Evolutionary conservation across 2,113 vertebrate species (phyloP), one percentile per base, ranked within the genome.

Genomic region (Pelmatolapia mariae): DNA sequence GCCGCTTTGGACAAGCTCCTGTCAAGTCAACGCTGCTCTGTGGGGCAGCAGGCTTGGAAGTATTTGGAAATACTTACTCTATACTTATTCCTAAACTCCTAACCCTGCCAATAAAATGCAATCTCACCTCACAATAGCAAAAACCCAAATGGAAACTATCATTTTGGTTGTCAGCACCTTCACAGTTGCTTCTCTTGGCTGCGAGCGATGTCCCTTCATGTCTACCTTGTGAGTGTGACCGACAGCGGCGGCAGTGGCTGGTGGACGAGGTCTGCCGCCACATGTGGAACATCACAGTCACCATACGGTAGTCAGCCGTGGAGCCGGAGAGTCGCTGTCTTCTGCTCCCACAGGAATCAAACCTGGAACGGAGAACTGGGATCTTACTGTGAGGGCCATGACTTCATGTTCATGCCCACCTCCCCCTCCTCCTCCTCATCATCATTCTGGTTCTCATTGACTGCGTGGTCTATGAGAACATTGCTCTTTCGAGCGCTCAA

Each of bases 231-330:
- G n/a, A 91, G 89, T 8, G 80, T 80, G 83, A 81, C 84, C 33
- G 19, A 57, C 66, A 3, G 90, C 8, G 87, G 89, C 45, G 66
- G 90, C 71, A 31, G 80, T 50, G 68, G 87, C 86, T 53, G 83
- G 80, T 31, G 52, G 84, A 84, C 76, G 1, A 56, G 87, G 66
- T 2, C 80, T 50, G 84, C 63, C 31, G 86, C 93, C 93, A 90
- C 91, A 86, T 93, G 91, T 95, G 95, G 93, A 95, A 95, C 93
- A 95, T 95, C 93, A 94, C 88, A 45, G 94, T 95, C 95, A 95
- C 95, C 81, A 24, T 80, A 87, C 87, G 68, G 91, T 87, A 89
- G 94, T 94, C 94, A 93, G 90, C 87, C 52, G 13, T 85, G 94
- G 95, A 95, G 93, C 87, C 95, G 66, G 36, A 38, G 89, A 93